Percentiles rank a stretch among this genome's conserved stretches.
phyloP scores from a whole-genome alignment of 1,140 invertebrate species.

The Macrobrachium nipponense region DNA sequence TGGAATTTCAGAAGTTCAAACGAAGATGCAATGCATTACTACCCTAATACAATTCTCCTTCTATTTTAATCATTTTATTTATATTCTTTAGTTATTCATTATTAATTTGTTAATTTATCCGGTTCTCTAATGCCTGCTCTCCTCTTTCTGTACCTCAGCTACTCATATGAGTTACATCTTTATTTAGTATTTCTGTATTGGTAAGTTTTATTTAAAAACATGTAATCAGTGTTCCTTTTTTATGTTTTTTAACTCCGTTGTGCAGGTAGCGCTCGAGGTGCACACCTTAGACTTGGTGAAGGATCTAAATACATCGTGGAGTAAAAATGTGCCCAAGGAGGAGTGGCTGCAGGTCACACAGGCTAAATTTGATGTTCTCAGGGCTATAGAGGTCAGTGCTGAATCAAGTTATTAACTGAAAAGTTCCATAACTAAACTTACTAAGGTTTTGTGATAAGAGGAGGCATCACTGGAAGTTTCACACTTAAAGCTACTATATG shows the following conservation, averaged over 20 bases:
- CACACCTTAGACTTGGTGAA: neutral
- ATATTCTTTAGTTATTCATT: no score
- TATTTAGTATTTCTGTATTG: neutral
- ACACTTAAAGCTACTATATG: no score
- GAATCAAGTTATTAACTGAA: neutral
- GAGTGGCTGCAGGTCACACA: conserved; percentile 25
- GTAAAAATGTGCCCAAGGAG: neutral
- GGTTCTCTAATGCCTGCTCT: no score
- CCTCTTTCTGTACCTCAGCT: no score
- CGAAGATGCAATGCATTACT: no score
- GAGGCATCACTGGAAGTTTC: no score
- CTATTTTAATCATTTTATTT: no score
- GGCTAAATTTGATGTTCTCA: conserved; percentile 22
- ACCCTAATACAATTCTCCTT: no score
- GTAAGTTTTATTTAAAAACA: neutral
- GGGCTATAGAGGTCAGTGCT: conserved; percentile 26
- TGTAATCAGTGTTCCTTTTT: neutral
- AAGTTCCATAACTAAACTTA: neutral
- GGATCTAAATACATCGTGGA: neutral
- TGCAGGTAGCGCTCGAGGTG: conserved; percentile 33
- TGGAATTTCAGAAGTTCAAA: no score
- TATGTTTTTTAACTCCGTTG: no score
- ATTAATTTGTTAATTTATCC: no score
- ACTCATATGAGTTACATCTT: neutral
- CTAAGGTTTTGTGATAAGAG: no score